These are phyloP conservation scores for Burhinus bistriatus DNA, from an alignment of 2,113 vertebrate genomes.

Conservation along the genomic window DNA sequence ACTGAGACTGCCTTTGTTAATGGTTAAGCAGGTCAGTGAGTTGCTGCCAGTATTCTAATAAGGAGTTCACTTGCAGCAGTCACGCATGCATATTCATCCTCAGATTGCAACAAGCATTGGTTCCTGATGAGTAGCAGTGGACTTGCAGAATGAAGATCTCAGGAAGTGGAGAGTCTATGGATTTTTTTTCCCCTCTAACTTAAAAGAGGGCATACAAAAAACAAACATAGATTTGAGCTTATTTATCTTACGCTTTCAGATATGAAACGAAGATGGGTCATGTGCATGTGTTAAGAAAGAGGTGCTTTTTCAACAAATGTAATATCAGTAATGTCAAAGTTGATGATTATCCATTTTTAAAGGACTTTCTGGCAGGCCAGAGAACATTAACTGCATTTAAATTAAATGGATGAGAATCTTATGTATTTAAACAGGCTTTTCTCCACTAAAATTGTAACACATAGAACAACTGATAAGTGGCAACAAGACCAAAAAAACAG, in stretches of 20 bases:
- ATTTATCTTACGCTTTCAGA: background rate
- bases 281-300: accelerated
- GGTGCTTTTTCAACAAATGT: background rate
- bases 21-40: background rate
- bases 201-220: background rate
- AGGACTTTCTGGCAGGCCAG: background rate
- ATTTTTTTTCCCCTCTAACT: background rate
- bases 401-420: background rate
- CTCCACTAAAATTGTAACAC: background rate
- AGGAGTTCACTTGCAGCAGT: background rate
- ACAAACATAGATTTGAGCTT: background rate
- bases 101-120: background rate
- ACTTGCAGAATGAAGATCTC: background rate
- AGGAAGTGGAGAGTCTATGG: background rate
- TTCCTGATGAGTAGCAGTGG: background rate
- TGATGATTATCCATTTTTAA: background rate
- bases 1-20: background rate
- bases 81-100: background rate
- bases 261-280: background rate
- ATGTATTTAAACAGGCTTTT: background rate
- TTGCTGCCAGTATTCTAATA: background rate
- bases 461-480: background rate
- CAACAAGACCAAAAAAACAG: background rate
- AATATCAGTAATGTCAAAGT: background rate
- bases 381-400: background rate